These are phyloP conservation scores for Azorinus chamasolen DNA, from an alignment of 2,888 invertebrate species.

Conservation along the genomic window DNA sequence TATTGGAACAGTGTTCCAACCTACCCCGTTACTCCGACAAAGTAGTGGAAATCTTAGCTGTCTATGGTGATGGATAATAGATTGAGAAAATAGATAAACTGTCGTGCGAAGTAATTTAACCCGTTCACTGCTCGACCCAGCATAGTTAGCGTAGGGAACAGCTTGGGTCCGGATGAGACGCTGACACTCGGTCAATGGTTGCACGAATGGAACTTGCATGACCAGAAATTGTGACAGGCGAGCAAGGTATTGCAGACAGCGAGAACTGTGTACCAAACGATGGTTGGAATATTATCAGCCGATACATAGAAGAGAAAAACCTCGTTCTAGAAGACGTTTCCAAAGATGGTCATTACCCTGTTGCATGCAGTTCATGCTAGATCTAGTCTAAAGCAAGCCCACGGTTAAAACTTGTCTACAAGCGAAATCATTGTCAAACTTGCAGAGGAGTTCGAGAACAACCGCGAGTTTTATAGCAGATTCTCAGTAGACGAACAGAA, in stretches of 20 bases:
- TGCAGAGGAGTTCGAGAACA: not conserved
- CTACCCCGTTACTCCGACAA: slow-evolving; percentile 20
- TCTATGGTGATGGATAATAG: too few species aligned
- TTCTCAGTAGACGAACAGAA: slow-evolving; percentile 8
- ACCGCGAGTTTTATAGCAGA: slow-evolving; percentile 9
- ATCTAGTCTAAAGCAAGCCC: not conserved
- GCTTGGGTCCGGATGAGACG: not conserved
- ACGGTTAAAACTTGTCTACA: not conserved
- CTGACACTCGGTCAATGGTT: slow-evolving; percentile 3
- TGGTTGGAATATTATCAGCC: slow-evolving; percentile 8
- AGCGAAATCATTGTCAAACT: slow-evolving; percentile 11
- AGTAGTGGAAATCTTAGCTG: too few species aligned
- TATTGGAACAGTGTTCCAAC: slow-evolving; percentile 15
- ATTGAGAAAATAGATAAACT: too few species aligned
- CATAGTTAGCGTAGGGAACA: too few species aligned
- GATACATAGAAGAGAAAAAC: not conserved
- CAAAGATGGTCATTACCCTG: slow-evolving; percentile 2
- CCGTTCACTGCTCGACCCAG: too few species aligned
- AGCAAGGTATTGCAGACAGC: not conserved
- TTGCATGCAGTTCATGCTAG: slow-evolving; percentile 8
- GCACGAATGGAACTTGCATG: not conserved
- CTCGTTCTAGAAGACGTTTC: not conserved
- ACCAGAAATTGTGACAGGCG: too few species aligned
- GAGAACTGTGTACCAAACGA: not conserved
- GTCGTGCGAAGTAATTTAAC: too few species aligned